Base-by-base conservation (phyloP, 2,888 invertebrate species). In the Synergus umbraculus region DNA sequence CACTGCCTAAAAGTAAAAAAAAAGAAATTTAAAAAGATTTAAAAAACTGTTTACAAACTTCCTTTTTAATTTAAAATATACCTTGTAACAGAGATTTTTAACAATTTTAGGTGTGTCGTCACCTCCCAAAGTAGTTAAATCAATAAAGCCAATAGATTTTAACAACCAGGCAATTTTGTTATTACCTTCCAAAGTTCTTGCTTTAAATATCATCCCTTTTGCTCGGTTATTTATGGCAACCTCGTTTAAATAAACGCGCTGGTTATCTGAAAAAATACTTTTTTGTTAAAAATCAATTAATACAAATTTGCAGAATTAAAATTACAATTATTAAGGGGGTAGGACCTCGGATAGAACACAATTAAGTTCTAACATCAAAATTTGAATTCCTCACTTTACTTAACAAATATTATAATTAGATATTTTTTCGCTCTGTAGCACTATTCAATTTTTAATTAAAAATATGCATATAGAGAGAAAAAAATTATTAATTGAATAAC, bases 71-170 rank as follows among this genome's bases (percentile, higher is more conserved):
- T 41, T 12, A 54, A 15, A 77, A 79, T 49, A 58, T 90, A 97
- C 98, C 94, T 97, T 97, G 79, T 94, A 93, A 90, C 98, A 98
- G 2, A 99, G 93, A 77, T 96, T 94, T 37, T 94, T 92, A 0
- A 99, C 97, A 93, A 97, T 97, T 15, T 95, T 94, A 10, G 92
- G 90, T 0, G 96, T 96, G 89, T 97, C 97, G 92, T 96, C 96
- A 60, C 98, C 98, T 76, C 96, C 94, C 76, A 99, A 93, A 2
- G 98, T 98, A 1, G 99, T 99, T 84, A 99, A 93, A 92, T 99
- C 99, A 83, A 98, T 97, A 79, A 97, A 94, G 49, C 96, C 95
- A 9, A 99, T 93, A 0, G 98, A 97, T 90, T 96, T 95, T 41
- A 98, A 89, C 15, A 98, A 93, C 97, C 97, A 97, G 13, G 95